Base-by-base conservation (phyloP, 2,888 invertebrate species). In the Anthrax anthrax region DNA sequence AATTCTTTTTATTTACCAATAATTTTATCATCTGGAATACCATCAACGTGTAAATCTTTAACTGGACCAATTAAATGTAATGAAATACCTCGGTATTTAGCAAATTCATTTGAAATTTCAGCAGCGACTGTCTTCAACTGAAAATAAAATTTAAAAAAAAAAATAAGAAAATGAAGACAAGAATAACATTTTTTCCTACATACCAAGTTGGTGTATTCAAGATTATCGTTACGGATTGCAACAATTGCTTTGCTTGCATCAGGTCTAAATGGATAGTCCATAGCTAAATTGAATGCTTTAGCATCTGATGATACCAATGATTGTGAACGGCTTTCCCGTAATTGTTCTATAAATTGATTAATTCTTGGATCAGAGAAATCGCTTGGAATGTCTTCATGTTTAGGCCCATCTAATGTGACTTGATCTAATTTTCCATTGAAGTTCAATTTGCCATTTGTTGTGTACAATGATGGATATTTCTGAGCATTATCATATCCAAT, bases 241-340 rank as follows among this genome's bases (percentile, higher is more conserved):
- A 91, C 70, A 51, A 83, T 73, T 44, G 79, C 76, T 60, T 85
- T 89, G 39, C 80, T 74, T 1, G 89, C 84, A 2, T 79, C 80
- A 0, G 83, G 72, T 51, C 90, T 75, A 70, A 84, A 84, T 1
- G 86, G 85, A 65, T 84, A 80, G 1, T 75, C 63, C 14, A 78
- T 58, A 1, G 82, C 74, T 36, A 77, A 72, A 13, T 70, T 58
- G 65, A 84, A 81, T 0, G 82, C 80, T n/a, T 66, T 67, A n/a
- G 70, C 68, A 12, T 78, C 73, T 46, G 78, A 70, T 51, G 71
- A 70, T 2, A 23, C 5, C 16, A 44, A 17, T 13, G 27, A 29
- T 5, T 42, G 37, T 6, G 38, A 13, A 18, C 39, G 41, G 2
- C 13, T n/a, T 18, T 37, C 48, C 1, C 63, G 17, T 0, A 66